Conservation (phyloP, 2,113 vertebrate genomes). For the Pluvianellus socialis region DNA sequence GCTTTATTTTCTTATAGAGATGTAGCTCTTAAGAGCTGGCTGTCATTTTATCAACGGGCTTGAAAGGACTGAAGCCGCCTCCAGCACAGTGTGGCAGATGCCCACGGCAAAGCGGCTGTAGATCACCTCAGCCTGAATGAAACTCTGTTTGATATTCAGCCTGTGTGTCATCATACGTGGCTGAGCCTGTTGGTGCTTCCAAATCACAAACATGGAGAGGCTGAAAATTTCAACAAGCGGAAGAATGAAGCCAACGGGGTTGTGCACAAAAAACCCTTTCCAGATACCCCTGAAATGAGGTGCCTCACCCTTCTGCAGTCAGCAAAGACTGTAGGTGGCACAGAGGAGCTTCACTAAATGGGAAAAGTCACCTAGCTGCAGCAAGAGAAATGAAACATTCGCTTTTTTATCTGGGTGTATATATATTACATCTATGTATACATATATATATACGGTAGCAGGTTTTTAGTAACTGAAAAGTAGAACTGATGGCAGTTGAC, state of each 20-base stretch:
- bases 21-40: neutral
- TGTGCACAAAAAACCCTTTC: neutral
- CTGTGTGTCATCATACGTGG: neutral
- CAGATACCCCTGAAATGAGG: neutral
- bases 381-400: neutral
- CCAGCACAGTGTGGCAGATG: neutral
- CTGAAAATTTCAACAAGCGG: neutral
- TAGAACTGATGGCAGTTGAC: neutral
- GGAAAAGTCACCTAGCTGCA: neutral
- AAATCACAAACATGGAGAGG: neutral
- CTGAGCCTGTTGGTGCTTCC: neutral
- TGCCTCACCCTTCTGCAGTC: neutral
- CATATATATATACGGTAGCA: neutral
- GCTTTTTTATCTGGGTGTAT: neutral
- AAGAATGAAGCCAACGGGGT: neutral
- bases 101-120: neutral
- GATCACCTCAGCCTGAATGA: neutral
- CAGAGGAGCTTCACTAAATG: neutral
- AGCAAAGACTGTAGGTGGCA: neutral
- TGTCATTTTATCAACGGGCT: neutral
- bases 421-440: neutral
- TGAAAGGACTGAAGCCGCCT: neutral
- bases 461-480: neutral
- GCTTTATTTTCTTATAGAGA: neutral
- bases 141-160: neutral